Conservation (phyloP, 2,113 vertebrate species). For the Willisornis vidua region DNA sequence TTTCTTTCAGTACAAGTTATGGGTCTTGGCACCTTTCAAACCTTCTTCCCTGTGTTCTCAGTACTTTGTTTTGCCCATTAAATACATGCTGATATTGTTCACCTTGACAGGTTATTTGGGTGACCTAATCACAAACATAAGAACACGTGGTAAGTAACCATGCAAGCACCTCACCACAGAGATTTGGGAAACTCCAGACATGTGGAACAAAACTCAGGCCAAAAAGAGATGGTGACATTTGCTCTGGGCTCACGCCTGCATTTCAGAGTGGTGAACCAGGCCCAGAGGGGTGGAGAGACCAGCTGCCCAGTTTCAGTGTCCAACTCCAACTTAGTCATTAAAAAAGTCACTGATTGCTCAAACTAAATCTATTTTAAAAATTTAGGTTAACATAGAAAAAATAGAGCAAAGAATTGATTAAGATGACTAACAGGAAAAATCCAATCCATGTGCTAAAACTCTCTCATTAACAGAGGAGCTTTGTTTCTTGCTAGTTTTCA, state of each 20-base stretch:
- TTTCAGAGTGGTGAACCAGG: background rate
- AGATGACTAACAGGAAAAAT: background rate
- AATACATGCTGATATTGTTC: background rate
- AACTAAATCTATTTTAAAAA: background rate
- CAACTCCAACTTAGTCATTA: background rate
- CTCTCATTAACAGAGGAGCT: background rate
- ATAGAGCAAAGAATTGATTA: background rate
- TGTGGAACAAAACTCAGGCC: background rate
- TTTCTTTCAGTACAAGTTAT: background rate
- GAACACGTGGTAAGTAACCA: background rate
- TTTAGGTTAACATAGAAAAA: background rate
- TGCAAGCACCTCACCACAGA: background rate
- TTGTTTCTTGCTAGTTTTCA: background rate
- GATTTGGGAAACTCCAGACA: background rate
- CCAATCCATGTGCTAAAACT: background rate
- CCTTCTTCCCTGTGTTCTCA: background rate
- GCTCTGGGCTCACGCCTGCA: background rate
- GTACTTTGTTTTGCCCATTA: background rate
- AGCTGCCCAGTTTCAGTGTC: background rate
- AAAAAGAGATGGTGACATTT: slow-evolving; percentile 3
- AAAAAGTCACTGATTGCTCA: background rate
- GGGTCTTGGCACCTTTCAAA: background rate
- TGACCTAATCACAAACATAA: background rate
- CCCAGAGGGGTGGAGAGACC: background rate
- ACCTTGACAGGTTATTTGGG: background rate